Evolutionary conservation across 1,140 invertebrate species (phyloP).

Genomic region (Hirudo medicinalis): DNA sequence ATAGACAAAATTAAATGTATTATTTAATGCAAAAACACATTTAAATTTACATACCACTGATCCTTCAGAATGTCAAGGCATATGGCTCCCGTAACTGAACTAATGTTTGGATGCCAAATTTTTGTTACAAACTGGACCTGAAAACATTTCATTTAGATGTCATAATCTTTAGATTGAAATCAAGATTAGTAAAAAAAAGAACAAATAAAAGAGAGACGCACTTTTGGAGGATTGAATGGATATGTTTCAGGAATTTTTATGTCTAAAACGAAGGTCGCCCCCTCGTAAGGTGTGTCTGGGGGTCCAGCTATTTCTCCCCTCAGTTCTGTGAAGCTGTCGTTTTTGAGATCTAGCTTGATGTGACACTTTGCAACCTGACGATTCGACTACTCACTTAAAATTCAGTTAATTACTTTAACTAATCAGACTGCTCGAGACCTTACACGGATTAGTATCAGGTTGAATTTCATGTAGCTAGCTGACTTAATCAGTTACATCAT

Average conservation of each 20-base stretch:
- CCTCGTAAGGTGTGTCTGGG: constrained; percentile 91
- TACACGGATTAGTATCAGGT: not conserved
- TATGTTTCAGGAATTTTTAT: constrained; percentile 98
- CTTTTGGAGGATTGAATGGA: constrained; percentile 96
- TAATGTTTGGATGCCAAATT: constrained; percentile 99
- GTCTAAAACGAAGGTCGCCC: constrained; percentile 79
- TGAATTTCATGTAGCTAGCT: not conserved
- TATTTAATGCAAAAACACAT: not conserved
- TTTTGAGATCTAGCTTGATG: constrained; percentile 78
- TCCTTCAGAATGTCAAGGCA: constrained; percentile 98
- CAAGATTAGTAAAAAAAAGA: constrained; percentile 19
- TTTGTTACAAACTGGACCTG: constrained; percentile 72
- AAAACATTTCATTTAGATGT: constrained; percentile 20
- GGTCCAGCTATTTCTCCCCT: constrained; percentile 63
- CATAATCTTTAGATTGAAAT: not conserved
- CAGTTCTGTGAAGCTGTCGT: constrained; percentile 79
- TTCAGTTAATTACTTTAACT: not conserved
- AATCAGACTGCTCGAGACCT: not conserved
- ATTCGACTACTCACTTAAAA: constrained; percentile 16
- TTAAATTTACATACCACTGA: constrained; percentile 61
- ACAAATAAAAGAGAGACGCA: constrained; percentile 23
- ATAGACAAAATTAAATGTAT: no score
- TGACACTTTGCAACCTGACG: constrained; percentile 72
- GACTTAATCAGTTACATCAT: not conserved
- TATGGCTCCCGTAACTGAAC: constrained; percentile 93